Evolutionary conservation across 1,140 invertebrate species (phyloP), one percentile per base, ranked within the genome.

Genomic region (Calephelis virginiensis): DNA sequence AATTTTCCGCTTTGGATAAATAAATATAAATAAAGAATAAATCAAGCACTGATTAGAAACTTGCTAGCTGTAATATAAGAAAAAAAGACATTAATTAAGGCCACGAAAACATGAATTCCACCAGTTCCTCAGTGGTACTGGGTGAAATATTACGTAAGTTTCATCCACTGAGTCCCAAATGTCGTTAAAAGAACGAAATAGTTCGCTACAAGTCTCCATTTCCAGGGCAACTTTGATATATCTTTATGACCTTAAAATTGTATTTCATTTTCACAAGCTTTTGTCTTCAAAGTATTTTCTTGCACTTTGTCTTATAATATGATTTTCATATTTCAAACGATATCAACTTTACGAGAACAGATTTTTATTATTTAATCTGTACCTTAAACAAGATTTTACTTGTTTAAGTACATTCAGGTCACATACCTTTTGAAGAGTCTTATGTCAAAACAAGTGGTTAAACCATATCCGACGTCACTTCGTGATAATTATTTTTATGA

Each of bases 141-240:
- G 66, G 67, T 78, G 64, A 78, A 71, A 75, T 73, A 75, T 68
- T 66, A 64, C 68, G 37, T 67, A 74, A 78, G 66, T 75, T 77
- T 73, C 65, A 47, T 69, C 70, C 66, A 66, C 71, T 71, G 71
- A 69, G 62, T 71, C 73, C 75, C 73, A 75, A 78, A 77, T 75
- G 62, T 63, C 63, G 59, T 71, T 71, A 66, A 71, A 71, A 65
- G 46, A 68, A 68, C 48, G 40, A 56, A 64, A 47, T 62, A 70
- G 64, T 66, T 64, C 38, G 63, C 60, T 64, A 61, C 65, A 68
- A 48, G 63, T 64, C 63, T 11, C 48, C 49, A 43, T 56, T 64
- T 53, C 63, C n/a, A 11, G 6, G 37, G 38, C 40, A 63, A 64
- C 49, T 64, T 64, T 64, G 38, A 64, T 64, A 64, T 50, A 53